Conservation (phyloP, 2,888 invertebrate species). For the Drosophila lacicola region DNA sequence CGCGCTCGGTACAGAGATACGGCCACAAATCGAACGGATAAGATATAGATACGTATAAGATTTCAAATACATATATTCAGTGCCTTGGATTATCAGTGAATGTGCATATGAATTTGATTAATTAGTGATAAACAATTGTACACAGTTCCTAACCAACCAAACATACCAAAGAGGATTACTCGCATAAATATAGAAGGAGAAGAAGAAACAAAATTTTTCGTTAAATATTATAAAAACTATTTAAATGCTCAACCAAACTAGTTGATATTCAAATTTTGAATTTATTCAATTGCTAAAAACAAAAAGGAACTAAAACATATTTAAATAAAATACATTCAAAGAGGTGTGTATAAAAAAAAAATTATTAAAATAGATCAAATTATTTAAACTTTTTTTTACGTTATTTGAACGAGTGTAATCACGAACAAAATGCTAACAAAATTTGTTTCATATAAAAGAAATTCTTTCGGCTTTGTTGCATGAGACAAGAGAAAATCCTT, state of each 20-base stretch:
- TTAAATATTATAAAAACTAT: conserved; percentile 7
- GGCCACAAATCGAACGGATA: conserved; percentile 50
- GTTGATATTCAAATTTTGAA: neutral
- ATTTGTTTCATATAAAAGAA: no score
- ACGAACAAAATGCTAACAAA: no score
- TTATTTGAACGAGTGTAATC: no score
- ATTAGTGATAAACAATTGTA: conserved; percentile 25
- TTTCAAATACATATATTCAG: conserved; percentile 17
- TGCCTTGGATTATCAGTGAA: conserved; percentile 73
- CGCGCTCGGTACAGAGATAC: conserved; percentile 67
- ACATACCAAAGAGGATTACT: conserved; percentile 23
- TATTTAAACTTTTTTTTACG: no score
- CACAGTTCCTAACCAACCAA: conserved; percentile 30
- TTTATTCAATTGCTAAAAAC: neutral
- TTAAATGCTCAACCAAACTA: conserved; percentile 1
- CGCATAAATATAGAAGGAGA: neutral
- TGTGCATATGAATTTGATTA: conserved; percentile 29
- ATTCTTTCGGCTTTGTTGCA: no score
- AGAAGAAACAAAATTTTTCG: neutral
- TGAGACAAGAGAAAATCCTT: no score
- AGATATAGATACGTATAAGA: conserved; percentile 33
- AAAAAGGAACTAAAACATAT: neutral
- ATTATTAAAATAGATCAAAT: no score
- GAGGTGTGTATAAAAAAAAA: conserved; percentile 8
- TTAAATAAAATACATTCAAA: neutral